A percentile compares a stretch with the other conserved stretches of the same genome.
These are phyloP conservation scores for Ameiurus melas DNA, from an alignment of 2,113 vertebrate genomes.

Conservation along the genomic window DNA sequence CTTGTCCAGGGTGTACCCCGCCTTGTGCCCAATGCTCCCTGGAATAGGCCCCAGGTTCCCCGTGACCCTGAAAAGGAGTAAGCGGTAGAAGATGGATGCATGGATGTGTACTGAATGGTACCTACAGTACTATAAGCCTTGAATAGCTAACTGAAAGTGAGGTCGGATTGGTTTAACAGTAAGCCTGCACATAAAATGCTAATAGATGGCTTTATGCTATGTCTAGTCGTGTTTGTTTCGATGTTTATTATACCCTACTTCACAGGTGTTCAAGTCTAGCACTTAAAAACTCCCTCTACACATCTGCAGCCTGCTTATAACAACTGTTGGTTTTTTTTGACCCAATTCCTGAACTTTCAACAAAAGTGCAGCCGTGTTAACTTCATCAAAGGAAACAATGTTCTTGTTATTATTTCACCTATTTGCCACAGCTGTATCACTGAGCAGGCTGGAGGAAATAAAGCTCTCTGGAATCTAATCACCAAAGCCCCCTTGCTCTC, in stretches of 20 bases:
- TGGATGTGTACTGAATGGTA: not conserved
- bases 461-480: constrained; percentile 48
- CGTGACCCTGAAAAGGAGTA: too few relatives aligned
- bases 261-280: not conserved
- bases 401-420: constrained; percentile 46
- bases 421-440: constrained; percentile 25
- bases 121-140: not conserved
- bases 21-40: too few relatives aligned
- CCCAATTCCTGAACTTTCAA: not conserved
- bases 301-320: not conserved
- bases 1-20: too few relatives aligned
- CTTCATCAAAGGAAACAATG: not conserved
- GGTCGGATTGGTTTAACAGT: not conserved
- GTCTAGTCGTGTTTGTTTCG: not conserved
- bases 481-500: constrained; percentile 22
- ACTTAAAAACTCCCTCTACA: not conserved
- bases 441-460: constrained; percentile 31
- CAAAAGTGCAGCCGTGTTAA: not conserved
- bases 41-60: too few relatives aligned
- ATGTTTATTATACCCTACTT: not conserved
- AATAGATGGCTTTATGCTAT: not conserved
- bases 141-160: not conserved
- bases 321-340: constrained; percentile 1
- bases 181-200: not conserved
- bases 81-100: too few relatives aligned